Evolutionary conservation across 2,113 vertebrate genomes (phyloP), one percentile per base, ranked within the genome.

Genomic region (Myotis brandtii): DNA sequence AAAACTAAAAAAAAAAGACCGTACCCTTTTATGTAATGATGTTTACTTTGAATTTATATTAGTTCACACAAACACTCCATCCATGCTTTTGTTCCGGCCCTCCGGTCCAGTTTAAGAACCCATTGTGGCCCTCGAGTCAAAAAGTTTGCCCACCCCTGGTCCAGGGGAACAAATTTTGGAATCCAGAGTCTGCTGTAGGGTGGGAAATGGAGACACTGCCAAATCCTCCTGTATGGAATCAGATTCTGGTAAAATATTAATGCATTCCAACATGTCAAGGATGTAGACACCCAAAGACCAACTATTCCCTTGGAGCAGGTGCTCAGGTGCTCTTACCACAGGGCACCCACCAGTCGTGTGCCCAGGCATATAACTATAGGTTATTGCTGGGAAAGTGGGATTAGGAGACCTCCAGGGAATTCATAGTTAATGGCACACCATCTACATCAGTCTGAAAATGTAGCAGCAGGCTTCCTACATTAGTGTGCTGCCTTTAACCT

Each of bases 191-290:
- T n/a, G 12, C 20, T 76, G 21, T 20, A 6, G 9, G 0, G 5
- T 17, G 10, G 32, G 10, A 0, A 12, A 1, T 9, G 56, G 10
- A 11, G 23, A 23, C 0, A 0, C 14, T 6, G 30, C 1, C 13
- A 20, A 27, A 2, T 9, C 7, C 25, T 64, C 23, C 1, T 16
- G 1, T 20, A 2, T 32, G 1, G n/a, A 20, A 34, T 21, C 11
- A 3, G 46, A 25, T 6, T 62, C 23, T 17, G 21, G 25, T 27
- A 34, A 85, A 64, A 72, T 76, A 59, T 34, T 27, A n/a, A 48
- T 73, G n/a, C 1, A 25, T 13, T 50, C 16, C 32, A 18, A 25
- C 4, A 23, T 9, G 37, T 48, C 73, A 37, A 50, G 18, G 32
- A 32, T 18, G 46, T 4, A 5, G 77, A n/a, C 32, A 11, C 56